These are phyloP conservation scores for Sylvilagus floridanus DNA, from an alignment of 2,797 vertebrate species.

Conservation along the genomic window DNA sequence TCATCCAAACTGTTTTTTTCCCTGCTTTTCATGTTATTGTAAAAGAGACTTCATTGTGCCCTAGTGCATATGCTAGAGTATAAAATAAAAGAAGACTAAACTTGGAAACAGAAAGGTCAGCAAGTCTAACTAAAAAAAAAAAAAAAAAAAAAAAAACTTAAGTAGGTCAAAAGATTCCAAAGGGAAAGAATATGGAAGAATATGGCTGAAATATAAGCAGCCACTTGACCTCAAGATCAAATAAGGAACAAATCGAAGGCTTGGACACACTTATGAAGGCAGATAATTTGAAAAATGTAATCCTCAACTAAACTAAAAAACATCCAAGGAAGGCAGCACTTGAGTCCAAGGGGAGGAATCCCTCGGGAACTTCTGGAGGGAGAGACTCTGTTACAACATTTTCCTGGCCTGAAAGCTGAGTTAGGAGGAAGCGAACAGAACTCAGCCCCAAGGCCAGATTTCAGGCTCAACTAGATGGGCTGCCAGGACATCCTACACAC, in stretches of 20 bases:
- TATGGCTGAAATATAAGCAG: slow-evolving; percentile 83
- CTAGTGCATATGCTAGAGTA: slow-evolving; percentile 76
- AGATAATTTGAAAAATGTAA: slow-evolving; percentile 84
- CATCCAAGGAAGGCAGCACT: slow-evolving; percentile 86
- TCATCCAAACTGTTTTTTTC: slow-evolving; percentile 78
- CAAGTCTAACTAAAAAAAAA: slow-evolving; percentile 75
- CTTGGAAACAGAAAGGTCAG: slow-evolving; percentile 75
- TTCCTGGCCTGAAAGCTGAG: slow-evolving; percentile 87
- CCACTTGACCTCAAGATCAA: slow-evolving; percentile 83
- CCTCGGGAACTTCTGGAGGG: slow-evolving; percentile 87
- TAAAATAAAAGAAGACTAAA: slow-evolving; percentile 82
- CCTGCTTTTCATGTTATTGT: slow-evolving; percentile 80
- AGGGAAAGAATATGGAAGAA: slow-evolving; percentile 81
- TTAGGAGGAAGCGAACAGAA: slow-evolving; percentile 87
- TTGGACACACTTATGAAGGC: slow-evolving; percentile 80
- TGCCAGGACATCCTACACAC: slow-evolving; percentile 89
- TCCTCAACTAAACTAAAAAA: slow-evolving; percentile 86
- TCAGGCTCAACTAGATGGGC: slow-evolving; percentile 79
- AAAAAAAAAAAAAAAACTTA: slow-evolving; percentile 71
- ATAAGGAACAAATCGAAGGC: slow-evolving; percentile 83
- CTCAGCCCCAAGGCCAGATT: slow-evolving; percentile 86
- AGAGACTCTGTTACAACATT: slow-evolving; percentile 89
- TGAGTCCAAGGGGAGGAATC: slow-evolving; percentile 87
- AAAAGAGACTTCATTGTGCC: slow-evolving; percentile 76
- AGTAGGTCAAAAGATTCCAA: slow-evolving; percentile 80